Evolutionary conservation across 2,797 vertebrate species (phyloP).

Genomic region (Macropus fuliginosus): DNA sequence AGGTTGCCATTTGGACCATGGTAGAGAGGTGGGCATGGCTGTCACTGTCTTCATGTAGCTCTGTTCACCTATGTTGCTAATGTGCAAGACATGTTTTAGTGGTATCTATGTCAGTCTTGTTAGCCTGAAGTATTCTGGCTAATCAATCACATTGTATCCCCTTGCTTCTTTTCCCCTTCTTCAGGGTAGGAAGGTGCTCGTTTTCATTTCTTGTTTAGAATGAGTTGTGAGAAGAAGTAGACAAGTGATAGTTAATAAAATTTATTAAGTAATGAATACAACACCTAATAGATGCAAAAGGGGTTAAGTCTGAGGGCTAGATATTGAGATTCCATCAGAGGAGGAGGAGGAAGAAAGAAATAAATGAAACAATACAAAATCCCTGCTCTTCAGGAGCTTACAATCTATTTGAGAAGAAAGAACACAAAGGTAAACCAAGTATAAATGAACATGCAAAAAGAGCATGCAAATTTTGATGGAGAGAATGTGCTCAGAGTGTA

Average conservation of each 20-base stretch:
- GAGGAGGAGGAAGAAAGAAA: not conserved
- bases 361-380: not conserved
- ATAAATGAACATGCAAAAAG: not conserved
- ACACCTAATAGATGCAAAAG: not conserved
- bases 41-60: not conserved
- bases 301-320: not conserved
- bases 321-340: not conserved
- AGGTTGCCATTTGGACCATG: not conserved
- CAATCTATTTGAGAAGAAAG: not conserved
- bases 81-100: not conserved
- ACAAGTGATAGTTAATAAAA: not conserved
- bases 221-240: not conserved
- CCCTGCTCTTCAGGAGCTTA: not conserved
- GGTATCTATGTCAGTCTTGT: not conserved
- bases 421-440: not conserved
- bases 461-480: not conserved
- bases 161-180: not conserved
- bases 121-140: not conserved
- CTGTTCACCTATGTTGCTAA: not conserved
- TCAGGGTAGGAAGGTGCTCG: not conserved
- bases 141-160: not conserved
- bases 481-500: not conserved
- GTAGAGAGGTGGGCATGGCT: not conserved
- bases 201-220: not conserved
- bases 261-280: not conserved